These are phyloP conservation scores for Acholoe squamosa DNA, from an alignment of 2,888 invertebrate genomes.

Conservation along the genomic window DNA sequence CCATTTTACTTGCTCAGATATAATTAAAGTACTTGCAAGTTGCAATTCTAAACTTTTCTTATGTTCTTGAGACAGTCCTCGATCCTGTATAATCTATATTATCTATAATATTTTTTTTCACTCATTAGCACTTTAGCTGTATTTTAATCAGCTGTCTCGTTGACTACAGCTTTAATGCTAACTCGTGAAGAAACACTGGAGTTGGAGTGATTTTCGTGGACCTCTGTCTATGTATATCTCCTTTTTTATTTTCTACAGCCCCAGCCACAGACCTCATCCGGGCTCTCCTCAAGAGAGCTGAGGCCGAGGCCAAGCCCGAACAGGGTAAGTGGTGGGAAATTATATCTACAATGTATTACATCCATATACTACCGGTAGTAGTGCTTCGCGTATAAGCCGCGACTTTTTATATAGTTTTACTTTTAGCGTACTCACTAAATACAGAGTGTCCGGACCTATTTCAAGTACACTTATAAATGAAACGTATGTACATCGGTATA, in stretches of 20 bases:
- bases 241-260: neutral
- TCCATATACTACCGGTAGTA: too few species aligned
- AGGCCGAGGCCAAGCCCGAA: neutral
- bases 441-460: too few species aligned
- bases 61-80: neutral
- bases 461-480: too few species aligned
- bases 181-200: neutral
- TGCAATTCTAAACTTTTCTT: too few species aligned
- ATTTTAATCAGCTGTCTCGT: neutral
- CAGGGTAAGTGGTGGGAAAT: neutral
- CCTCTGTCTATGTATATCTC: neutral
- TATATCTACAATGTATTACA: too few species aligned
- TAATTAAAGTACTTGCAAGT: too few species aligned
- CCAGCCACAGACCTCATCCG: slow-evolving; percentile 1
- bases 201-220: neutral
- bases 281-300: neutral
- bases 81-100: neutral
- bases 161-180: neutral
- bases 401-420: too few species aligned
- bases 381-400: too few species aligned
- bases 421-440: too few species aligned
- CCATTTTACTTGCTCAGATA: too few species aligned
- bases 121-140: neutral
- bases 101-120: neutral
- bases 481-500: too few species aligned